Conservation (phyloP, 2,888 invertebrate species). For the Beris morrisii region DNA sequence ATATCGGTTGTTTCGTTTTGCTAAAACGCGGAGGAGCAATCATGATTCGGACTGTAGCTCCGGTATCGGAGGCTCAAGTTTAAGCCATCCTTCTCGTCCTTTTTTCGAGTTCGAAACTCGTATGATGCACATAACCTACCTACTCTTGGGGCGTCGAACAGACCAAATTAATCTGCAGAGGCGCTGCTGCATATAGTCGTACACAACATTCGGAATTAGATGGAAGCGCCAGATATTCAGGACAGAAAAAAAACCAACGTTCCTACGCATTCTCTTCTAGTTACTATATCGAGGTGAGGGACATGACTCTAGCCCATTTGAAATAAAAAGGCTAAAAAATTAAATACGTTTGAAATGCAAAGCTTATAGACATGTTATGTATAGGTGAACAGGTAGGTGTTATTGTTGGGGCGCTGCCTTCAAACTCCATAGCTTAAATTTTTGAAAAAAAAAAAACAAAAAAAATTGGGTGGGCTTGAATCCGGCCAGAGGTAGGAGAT, state of each 20-base stretch:
- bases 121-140: conserved; percentile 7
- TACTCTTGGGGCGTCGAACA: conserved; percentile 40
- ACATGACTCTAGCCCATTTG: neutral
- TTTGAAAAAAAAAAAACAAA: too few species aligned
- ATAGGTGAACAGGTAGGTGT: neutral
- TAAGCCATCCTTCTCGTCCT: too few species aligned
- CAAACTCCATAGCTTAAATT: too few species aligned
- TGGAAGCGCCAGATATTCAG: too few species aligned
- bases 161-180: conserved; percentile 41
- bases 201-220: conserved; percentile 10
- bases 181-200: conserved; percentile 37
- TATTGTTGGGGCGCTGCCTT: neutral
- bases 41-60: too few species aligned
- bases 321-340: conserved; percentile 31
- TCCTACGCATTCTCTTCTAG: too few species aligned
- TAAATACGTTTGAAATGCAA: conserved; percentile 40
- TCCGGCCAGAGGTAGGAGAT: too few species aligned
- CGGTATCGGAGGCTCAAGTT: too few species aligned
- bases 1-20: conserved; percentile 14
- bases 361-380: conserved; percentile 37
- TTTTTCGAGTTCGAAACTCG: too few species aligned
- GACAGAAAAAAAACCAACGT: too few species aligned
- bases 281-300: too few species aligned
- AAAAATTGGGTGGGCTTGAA: too few species aligned
- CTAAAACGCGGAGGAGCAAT: conserved; percentile 9